A percentile compares a stretch with the other conserved stretches of the same genome.
phyloP scores from a whole-genome alignment of 92 coral and sea anemone species.

The Plumapathes pennacea region DNA sequence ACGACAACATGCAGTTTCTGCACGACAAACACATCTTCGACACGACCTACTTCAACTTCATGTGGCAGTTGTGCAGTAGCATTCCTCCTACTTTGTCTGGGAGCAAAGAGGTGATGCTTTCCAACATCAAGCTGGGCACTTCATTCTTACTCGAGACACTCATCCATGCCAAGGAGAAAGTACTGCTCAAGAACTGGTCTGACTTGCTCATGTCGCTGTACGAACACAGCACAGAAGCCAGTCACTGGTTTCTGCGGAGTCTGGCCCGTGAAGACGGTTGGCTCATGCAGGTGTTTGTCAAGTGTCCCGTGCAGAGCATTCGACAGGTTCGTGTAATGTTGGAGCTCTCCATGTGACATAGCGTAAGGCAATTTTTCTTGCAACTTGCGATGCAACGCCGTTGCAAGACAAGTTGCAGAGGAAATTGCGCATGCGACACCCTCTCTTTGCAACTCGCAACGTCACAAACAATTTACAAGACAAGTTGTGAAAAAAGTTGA shows the following conservation, averaged over 20 bases:
- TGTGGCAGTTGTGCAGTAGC: conserved; percentile 92
- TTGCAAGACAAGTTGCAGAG: too few species aligned
- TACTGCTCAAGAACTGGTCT: conserved; percentile 89
- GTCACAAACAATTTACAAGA: too few species aligned
- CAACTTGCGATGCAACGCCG: too few species aligned
- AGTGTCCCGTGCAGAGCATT: conserved; percentile 86
- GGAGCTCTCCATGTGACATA: neutral
- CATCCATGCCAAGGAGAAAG: conserved; percentile 93
- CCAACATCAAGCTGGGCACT: conserved; percentile 85
- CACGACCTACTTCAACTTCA: conserved; percentile 93
- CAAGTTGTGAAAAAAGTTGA: too few species aligned
- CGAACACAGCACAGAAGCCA: conserved; percentile 73
- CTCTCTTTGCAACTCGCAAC: too few species aligned
- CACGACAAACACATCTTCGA: conserved; percentile 97
- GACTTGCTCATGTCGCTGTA: conserved; percentile 80
- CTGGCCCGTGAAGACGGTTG: conserved; percentile 91
- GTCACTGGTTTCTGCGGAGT: conserved; percentile 85
- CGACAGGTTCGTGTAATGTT: conserved; percentile 73
- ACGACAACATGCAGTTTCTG: conserved; percentile 90
- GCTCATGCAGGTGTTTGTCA: conserved; percentile 83
- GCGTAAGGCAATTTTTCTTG: neutral
- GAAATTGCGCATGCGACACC: too few species aligned
- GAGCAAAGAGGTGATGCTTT: conserved; percentile 60
- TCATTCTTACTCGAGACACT: conserved; percentile 92
- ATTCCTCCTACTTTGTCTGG: conserved; percentile 70